phyloP scores from a whole-genome alignment of 2,113 vertebrate species.

The Etheostoma spectabile region DNA sequence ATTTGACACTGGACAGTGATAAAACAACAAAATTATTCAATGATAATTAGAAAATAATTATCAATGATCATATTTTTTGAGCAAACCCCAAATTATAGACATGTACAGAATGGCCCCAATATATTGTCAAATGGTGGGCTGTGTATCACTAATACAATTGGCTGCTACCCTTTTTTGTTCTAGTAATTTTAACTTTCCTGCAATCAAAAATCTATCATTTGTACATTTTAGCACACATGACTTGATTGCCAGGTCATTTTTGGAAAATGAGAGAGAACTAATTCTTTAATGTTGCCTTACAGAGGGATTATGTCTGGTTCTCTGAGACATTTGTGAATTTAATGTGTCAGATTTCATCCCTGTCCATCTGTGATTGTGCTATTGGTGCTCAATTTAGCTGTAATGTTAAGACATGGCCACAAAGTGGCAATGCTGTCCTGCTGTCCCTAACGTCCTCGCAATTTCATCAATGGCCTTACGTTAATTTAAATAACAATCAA shows the following conservation, averaged over 20 bases:
- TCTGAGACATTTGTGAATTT: background rate
- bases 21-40: no score
- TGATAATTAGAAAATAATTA: no score
- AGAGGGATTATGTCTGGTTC: background rate
- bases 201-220: background rate
- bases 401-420: conserved; percentile 41
- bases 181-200: background rate
- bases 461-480: accelerated
- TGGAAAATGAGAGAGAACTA: background rate
- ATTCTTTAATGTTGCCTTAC: background rate
- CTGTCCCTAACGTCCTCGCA: background rate
- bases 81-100: no score
- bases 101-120: background rate
- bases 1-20: no score
- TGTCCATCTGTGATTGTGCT: background rate
- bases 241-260: background rate
- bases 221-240: background rate
- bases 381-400: background rate
- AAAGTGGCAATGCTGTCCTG: conserved; percentile 25
- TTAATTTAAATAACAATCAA: background rate
- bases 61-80: no score
- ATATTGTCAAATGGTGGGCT: background rate
- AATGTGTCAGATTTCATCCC: background rate
- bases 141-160: no score
- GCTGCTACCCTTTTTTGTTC: no score